Base-by-base conservation (phyloP, 2,113 vertebrate species). In the Poecilia latipinna region DNA sequence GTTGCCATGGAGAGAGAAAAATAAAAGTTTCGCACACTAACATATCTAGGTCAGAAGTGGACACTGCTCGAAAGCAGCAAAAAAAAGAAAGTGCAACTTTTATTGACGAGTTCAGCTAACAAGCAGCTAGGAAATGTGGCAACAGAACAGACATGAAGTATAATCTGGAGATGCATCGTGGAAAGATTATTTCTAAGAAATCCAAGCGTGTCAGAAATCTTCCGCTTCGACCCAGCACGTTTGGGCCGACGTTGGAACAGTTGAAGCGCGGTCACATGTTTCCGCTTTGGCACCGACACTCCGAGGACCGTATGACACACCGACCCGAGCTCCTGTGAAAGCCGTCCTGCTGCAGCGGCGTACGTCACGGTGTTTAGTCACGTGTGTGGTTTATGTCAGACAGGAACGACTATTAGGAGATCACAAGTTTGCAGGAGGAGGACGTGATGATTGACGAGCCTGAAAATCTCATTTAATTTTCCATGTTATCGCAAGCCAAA, bases 41-140 rank as follows among this genome's bases (percentile, higher is more conserved):
- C 39, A 70, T 86, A 93, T 94, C 85, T 93, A 91, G 91, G 92
- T 93, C 90, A 92, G 76, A 77, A 82, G 71, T 70, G 74, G 84
- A 86, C 73, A 66, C 63, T 66, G 79, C 79, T 84, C 76, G 72
- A 86, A 75, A 84, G 82, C 66, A 65, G 81, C 51, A 28, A 32
- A 66, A 42, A 12, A 29, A 1, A 28, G 28, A 28, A 29, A 39
- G 72, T 8, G 51, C 17, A 65, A 57, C 51, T 57, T 54, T 54
- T 54, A 54, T 54, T 2, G 61, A 44, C 65, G 79, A 84, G 72
- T 87, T 84, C 1, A 4, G 71, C 51, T 78, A 88, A 87, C 26
- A n/a, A 88, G 78, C 68, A 29, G 32, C 12, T 65, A 76, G 60
- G 37, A 73, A 78, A 71, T 37, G 39, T 61, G 57, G 70, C 54